These are phyloP conservation scores for Meliscaeva auricollis DNA, from an alignment of 2,888 invertebrate genomes.

Conservation along the genomic window DNA sequence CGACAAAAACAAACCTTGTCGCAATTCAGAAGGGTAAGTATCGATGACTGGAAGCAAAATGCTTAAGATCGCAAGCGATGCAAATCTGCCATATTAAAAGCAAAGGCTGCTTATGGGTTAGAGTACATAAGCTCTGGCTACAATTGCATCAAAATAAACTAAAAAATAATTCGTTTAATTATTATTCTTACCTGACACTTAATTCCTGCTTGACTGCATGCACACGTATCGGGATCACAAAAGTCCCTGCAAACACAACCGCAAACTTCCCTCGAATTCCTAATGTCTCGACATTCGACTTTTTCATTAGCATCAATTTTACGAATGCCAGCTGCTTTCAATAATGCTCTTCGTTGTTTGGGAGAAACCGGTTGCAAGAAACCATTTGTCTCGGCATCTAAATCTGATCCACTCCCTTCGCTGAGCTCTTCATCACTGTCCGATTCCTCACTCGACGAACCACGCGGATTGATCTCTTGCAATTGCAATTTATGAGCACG, in stretches of 20 bases:
- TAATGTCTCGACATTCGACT: slow-evolving; percentile 96
- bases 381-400: slow-evolving; percentile 95
- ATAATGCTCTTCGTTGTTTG: slow-evolving; percentile 93
- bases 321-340: slow-evolving; percentile 96
- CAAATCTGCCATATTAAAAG: too few relatives aligned
- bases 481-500: slow-evolving; percentile 93
- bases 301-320: slow-evolving; percentile 97
- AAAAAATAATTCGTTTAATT: too few relatives aligned
- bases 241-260: slow-evolving; percentile 96
- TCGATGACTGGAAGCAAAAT: too few relatives aligned
- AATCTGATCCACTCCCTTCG: slow-evolving; percentile 91
- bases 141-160: too few relatives aligned
- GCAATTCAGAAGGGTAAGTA: too few relatives aligned
- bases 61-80: too few relatives aligned
- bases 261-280: slow-evolving; percentile 96
- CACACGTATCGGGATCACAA: slow-evolving; percentile 98
- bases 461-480: slow-evolving; percentile 84
- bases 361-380: slow-evolving; percentile 97
- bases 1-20: too few relatives aligned
- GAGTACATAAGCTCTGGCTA: too few relatives aligned
- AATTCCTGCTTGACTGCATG: slow-evolving; percentile 97
- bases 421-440: slow-evolving; percentile 94
- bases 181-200: slow-evolving; percentile 91
- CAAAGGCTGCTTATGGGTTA: too few relatives aligned
- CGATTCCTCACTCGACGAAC: slow-evolving; percentile 91